phyloP scores from a whole-genome alignment of 1,140 invertebrate species.

The Aphis gossypii region DNA sequence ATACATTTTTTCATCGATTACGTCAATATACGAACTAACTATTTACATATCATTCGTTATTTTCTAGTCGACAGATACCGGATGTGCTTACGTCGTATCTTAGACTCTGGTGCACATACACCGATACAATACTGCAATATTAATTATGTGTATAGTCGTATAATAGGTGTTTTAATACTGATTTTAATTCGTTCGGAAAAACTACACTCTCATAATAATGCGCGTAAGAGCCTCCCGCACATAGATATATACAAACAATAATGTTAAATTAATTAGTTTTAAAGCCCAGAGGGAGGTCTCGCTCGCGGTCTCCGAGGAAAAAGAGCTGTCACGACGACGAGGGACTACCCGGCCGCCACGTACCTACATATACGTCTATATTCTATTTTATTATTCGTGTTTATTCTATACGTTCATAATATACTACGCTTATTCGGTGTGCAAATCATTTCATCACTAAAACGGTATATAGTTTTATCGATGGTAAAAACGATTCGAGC shows the following conservation, averaged over 20 bases:
- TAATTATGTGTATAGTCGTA: too few relatives aligned
- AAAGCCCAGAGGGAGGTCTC: not conserved
- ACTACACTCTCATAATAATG: not conserved
- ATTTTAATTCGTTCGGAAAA: not conserved
- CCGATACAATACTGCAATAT: not conserved
- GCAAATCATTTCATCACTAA: not conserved
- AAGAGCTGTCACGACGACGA: not conserved
- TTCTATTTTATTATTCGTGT: not conserved
- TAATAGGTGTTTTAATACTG: not conserved
- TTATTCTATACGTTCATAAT: not conserved
- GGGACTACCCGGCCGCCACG: not conserved
- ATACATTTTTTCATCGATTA: not conserved
- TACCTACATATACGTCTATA: not conserved
- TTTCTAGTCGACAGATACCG: not conserved
- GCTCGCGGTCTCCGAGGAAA: not conserved
- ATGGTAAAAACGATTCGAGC: not conserved
- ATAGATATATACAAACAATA: not conserved
- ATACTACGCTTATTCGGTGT: not conserved
- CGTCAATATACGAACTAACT: not conserved
- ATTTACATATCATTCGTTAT: not conserved
- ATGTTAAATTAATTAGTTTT: slow-evolving; percentile 22
- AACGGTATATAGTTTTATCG: not conserved
- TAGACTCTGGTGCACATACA: too few relatives aligned
- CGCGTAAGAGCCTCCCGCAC: too few relatives aligned
- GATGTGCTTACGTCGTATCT: too few relatives aligned